Evolutionary conservation across 2,888 invertebrate species (phyloP).

Genomic region (Lepetodrilus schrolli): DNA sequence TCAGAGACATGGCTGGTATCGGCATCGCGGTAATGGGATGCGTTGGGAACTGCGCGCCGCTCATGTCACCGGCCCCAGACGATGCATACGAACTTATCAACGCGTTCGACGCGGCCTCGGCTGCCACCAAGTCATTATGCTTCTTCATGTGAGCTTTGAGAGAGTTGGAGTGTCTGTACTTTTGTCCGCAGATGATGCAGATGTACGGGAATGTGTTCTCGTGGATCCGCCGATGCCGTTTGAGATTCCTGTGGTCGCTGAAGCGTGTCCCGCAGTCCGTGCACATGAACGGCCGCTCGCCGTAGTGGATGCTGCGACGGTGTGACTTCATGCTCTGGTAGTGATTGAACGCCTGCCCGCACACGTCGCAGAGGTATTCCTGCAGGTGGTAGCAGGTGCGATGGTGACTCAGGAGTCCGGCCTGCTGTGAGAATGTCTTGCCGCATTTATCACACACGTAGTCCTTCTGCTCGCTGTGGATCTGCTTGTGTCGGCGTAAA

Average conservation of each 20-base stretch:
- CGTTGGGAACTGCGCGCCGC: background rate
- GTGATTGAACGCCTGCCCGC: constrained; percentile 50
- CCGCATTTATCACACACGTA: constrained; percentile 54
- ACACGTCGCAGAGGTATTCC: constrained; percentile 53
- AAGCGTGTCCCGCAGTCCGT: constrained; percentile 47
- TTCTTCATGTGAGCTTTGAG: constrained; percentile 54
- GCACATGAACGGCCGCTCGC: constrained; percentile 47
- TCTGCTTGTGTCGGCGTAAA: constrained; percentile 52
- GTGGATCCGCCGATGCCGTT: constrained; percentile 61
- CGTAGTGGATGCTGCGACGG: constrained; percentile 43
- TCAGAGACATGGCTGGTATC: background rate
- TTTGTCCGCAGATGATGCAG: constrained; percentile 56
- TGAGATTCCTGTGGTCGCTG: constrained; percentile 53
- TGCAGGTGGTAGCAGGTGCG: constrained; percentile 51
- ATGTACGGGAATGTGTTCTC: constrained; percentile 56
- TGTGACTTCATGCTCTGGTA: constrained; percentile 42
- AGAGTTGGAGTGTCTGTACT: constrained; percentile 63
- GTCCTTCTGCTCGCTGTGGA: constrained; percentile 52
- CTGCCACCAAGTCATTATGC: constrained; percentile 45
- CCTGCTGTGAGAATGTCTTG: constrained; percentile 54
- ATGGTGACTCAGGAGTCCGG: constrained; percentile 52
- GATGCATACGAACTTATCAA: background rate
- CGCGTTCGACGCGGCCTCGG: constrained; percentile 44
- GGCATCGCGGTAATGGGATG: background rate
- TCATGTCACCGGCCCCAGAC: background rate